Percentiles rank a stretch among this genome's conserved stretches.
Evolutionary conservation across 2,113 vertebrate species (phyloP).

Genomic region (Emydura subglobosa): DNA sequence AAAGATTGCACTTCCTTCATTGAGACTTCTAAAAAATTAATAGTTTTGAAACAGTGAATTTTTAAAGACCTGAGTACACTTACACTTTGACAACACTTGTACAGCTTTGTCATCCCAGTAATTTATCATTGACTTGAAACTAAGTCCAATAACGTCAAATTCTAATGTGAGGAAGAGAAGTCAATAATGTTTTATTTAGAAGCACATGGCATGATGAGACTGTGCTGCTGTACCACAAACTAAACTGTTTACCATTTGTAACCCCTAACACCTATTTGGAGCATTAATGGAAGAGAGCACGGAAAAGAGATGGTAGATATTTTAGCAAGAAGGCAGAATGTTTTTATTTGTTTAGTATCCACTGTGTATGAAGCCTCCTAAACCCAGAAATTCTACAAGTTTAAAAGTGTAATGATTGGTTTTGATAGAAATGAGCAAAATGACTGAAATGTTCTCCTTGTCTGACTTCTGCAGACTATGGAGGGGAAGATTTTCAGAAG

Average conservation of each 20-base stretch:
- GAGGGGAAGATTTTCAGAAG: background rate
- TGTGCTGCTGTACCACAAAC: background rate
- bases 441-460: background rate
- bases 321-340: background rate
- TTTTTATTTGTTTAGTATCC: background rate
- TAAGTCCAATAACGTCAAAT: slow-evolving; percentile 7
- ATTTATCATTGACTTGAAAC: background rate
- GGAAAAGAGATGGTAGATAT: background rate
- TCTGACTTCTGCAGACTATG: background rate
- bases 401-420: background rate
- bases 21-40: background rate
- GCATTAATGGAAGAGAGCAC: background rate
- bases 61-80: background rate
- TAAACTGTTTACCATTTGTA: background rate
- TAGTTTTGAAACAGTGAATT: background rate
- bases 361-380: background rate
- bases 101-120: background rate
- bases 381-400: background rate
- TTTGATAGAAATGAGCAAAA: background rate
- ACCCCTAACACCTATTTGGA: background rate
- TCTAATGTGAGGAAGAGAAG: background rate
- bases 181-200: background rate
- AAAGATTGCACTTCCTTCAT: background rate
- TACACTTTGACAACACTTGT: background rate
- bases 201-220: background rate